phyloP scores from a whole-genome alignment of 2,113 vertebrate species.

The Pseudorhombus dupliciocellatus region DNA sequence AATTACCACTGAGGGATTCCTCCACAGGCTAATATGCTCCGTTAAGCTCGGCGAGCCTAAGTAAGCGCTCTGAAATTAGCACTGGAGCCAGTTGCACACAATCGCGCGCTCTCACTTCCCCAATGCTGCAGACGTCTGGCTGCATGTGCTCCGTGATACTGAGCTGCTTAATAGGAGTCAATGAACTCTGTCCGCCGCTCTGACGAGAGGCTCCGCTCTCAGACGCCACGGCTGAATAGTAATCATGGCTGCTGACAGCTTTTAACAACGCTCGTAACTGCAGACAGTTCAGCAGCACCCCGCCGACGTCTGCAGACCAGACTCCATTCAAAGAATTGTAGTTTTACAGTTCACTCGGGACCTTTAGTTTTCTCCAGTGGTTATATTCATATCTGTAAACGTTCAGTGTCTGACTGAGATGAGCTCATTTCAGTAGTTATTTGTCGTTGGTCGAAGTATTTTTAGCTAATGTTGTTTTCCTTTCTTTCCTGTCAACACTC shows the following conservation, averaged over 20 bases:
- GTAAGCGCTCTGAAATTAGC: conserved; percentile 64
- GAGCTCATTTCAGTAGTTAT: too few relatives aligned
- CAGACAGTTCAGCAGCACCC: conserved; percentile 20
- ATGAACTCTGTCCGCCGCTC: conserved; percentile 54
- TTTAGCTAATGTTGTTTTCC: too few relatives aligned
- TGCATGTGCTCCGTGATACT: conserved; percentile 46
- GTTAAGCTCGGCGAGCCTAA: conserved; percentile 51
- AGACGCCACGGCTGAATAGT: conserved; percentile 43
- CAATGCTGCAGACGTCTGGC: conserved; percentile 38
- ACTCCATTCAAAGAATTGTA: neutral
- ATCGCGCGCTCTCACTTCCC: conserved; percentile 25
- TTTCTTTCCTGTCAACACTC: too few relatives aligned
- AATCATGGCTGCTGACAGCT: conserved; percentile 47
- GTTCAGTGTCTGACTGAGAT: too few relatives aligned
- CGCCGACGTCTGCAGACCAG: neutral
- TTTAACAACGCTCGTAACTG: conserved; percentile 37
- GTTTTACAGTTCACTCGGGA: conserved; percentile 9
- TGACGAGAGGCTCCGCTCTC: conserved; percentile 27
- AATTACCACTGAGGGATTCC: conserved; percentile 39
- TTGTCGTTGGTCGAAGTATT: too few relatives aligned
- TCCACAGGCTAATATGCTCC: conserved; percentile 39
- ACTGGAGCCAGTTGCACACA: conserved; percentile 36
- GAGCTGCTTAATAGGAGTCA: conserved; percentile 57
- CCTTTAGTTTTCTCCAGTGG: neutral
- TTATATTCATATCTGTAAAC: too few relatives aligned